A percentile compares a stretch with the other conserved stretches of the same genome.
phyloP scores from a whole-genome alignment of 2,113 vertebrate genomes.

The Tyto alba region DNA sequence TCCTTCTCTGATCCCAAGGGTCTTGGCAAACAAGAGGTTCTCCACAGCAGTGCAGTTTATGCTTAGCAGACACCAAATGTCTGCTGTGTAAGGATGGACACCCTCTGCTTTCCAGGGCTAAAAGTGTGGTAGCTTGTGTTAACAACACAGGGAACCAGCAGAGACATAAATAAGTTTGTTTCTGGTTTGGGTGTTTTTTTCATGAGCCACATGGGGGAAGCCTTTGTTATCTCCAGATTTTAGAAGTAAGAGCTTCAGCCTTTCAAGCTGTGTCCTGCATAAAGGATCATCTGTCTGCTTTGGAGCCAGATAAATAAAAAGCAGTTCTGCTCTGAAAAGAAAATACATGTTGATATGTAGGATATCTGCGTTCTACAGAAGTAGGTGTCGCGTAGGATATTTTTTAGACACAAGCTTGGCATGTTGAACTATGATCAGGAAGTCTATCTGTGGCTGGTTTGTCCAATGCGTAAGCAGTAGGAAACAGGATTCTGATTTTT shows the following conservation, averaged over 20 bases:
- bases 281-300: neutral
- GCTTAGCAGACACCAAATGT: neutral
- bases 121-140: neutral
- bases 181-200: neutral
- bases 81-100: neutral
- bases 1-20: neutral
- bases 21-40: neutral
- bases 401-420: neutral
- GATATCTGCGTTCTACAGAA: neutral
- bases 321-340: neutral
- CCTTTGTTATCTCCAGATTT: neutral
- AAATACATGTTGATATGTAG: neutral
- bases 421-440: neutral
- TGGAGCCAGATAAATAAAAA: neutral
- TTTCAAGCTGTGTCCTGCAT: neutral
- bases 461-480: fast-evolving
- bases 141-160: neutral
- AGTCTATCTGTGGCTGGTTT: neutral
- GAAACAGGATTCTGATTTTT: neutral
- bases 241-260: neutral
- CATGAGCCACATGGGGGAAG: neutral
- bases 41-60: neutral
- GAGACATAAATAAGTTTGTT: neutral
- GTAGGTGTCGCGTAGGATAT: neutral
- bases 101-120: neutral